A percentile compares a stretch with the other conserved stretches of the same genome.
Conservation (phyloP, 2,113 vertebrate genomes). For the Scolopax mira region DNA sequence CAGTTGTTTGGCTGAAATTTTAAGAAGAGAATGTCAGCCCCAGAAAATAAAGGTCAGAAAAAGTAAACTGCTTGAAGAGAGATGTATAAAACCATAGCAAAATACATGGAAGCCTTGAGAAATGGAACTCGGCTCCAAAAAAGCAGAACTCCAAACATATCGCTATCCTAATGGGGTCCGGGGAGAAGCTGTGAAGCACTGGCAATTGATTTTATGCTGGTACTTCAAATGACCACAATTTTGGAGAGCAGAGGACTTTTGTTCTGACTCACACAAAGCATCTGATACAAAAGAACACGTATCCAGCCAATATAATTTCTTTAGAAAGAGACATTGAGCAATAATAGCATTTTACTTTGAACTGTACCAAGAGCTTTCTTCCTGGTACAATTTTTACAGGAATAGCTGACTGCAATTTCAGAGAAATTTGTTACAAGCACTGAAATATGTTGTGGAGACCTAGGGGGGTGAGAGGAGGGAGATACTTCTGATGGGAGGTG, state of each 20-base stretch:
- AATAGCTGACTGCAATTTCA: constrained; percentile 32
- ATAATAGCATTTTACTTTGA: constrained; percentile 33
- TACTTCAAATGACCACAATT: background rate
- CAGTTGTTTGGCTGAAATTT: background rate
- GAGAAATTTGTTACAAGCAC: background rate
- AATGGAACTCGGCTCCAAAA: background rate
- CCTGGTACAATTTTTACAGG: background rate
- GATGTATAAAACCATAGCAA: background rate
- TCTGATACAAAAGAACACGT: background rate
- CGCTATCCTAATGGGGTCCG: background rate
- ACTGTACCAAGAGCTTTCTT: background rate
- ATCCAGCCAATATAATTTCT: constrained; percentile 7
- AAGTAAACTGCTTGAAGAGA: background rate
- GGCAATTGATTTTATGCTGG: background rate
- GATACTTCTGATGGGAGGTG: background rate
- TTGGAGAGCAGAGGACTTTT: background rate
- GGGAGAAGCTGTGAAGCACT: background rate
- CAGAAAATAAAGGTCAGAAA: background rate
- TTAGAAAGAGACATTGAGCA: constrained; percentile 20
- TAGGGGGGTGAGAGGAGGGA: fast-evolving
- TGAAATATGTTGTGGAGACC: background rate
- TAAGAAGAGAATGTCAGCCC: background rate
- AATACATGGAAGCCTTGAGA: background rate
- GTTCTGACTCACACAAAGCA: constrained; percentile 13
- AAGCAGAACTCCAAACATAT: background rate